Evolutionary conservation across 2,797 vertebrate genomes (phyloP).

Genomic region (Mormyrus hasselquistii): DNA sequence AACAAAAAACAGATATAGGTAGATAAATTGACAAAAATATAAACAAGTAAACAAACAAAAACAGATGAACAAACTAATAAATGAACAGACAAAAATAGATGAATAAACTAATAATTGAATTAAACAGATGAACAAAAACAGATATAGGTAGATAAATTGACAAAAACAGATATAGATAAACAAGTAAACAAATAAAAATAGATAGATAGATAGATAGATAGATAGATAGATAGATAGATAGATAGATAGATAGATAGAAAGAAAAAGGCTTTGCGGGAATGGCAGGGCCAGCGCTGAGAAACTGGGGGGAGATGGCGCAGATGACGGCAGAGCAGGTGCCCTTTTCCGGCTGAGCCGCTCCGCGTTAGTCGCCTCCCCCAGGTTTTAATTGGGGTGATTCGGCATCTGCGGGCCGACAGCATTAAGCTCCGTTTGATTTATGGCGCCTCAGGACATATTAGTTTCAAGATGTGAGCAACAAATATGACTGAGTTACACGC

Average conservation of each 20-base stretch:
- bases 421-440: slow-evolving; percentile 65
- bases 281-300: slow-evolving; percentile 45
- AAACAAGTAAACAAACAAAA: not conserved
- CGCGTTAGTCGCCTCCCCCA: slow-evolving; percentile 37
- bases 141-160: no score
- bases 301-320: slow-evolving; percentile 18
- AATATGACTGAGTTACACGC: slow-evolving; percentile 22
- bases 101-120: not conserved
- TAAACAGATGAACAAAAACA: no score
- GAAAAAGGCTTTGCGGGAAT: slow-evolving; percentile 46
- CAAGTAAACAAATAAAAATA: not conserved
- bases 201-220: not conserved
- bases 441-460: slow-evolving; percentile 57
- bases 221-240: no score
- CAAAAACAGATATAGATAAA: no score
- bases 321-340: slow-evolving; percentile 61
- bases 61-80: not conserved
- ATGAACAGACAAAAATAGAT: not conserved
- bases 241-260: no score
- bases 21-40: not conserved
- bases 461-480: slow-evolving; percentile 40
- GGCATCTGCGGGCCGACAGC: slow-evolving; percentile 60
- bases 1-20: not conserved
- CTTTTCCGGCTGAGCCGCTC: slow-evolving; percentile 42
- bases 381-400: slow-evolving; percentile 61